Evolutionary conservation across 1,140 invertebrate genomes (phyloP).

Genomic region (Steinernema khuongi): DNA sequence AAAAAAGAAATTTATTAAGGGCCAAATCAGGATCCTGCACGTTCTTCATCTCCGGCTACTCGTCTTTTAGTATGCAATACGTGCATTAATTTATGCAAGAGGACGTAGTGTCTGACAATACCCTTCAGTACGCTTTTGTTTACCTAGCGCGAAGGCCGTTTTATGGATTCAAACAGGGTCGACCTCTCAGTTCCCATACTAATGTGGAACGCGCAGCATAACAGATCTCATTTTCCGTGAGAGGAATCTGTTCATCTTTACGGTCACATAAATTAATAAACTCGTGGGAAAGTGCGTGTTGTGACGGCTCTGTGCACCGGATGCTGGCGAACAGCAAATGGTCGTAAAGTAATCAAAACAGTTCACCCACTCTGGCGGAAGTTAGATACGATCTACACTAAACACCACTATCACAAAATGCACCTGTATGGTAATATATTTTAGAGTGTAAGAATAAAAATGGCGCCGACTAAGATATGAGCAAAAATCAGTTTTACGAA

Average conservation of each 20-base stretch:
- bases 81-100: neutral
- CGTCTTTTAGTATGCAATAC: no score
- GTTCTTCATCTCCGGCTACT: no score
- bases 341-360: constrained; percentile 12
- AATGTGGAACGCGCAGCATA: neutral
- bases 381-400: constrained; percentile 1
- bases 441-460: no score
- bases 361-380: neutral
- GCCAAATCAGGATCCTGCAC: no score
- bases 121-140: neutral
- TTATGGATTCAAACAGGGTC: neutral
- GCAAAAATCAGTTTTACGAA: neutral
- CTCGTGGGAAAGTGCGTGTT: neutral
- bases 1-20: no score
- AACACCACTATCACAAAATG: no score
- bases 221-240: neutral
- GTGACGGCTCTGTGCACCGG: neutral
- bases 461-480: no score
- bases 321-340: neutral
- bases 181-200: neutral
- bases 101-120: neutral
- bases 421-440: no score
- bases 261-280: neutral
- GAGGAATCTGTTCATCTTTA: neutral
- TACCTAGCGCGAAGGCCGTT: neutral